Evolutionary conservation across 2,888 invertebrate species (phyloP).

Genomic region (Chironomus tentans): DNA sequence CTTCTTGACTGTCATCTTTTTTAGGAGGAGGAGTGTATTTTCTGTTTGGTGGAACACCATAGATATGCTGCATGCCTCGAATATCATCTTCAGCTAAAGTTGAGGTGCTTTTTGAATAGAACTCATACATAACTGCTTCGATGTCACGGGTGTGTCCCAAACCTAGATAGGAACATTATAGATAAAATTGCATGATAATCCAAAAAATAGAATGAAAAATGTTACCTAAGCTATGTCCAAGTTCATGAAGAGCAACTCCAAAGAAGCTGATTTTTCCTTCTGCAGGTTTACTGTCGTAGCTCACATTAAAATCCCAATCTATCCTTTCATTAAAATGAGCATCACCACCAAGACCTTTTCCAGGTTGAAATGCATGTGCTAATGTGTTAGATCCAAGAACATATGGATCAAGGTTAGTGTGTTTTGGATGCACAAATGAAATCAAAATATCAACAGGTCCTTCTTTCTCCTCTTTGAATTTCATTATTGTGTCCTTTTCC

Average conservation of each 20-base stretch:
- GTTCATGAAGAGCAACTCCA: conserved; percentile 3
- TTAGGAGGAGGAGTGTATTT: background rate
- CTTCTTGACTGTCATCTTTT: background rate
- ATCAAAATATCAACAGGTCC: background rate
- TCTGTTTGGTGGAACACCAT: conserved; percentile 8
- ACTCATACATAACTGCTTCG: background rate
- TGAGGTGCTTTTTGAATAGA: background rate
- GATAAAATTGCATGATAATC: no score
- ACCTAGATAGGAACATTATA: background rate
- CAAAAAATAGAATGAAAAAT: no score
- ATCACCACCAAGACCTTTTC: background rate
- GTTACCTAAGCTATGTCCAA: conserved; percentile 2
- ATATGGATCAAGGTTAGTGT: background rate
- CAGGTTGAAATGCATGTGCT: conserved; percentile 19
- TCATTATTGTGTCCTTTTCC: background rate
- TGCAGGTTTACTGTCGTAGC: background rate
- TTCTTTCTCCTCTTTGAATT: background rate
- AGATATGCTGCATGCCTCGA: conserved; percentile 15
- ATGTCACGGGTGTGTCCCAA: background rate
- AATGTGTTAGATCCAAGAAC: background rate
- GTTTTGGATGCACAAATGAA: background rate
- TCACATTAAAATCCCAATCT: conserved; percentile 12
- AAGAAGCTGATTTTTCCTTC: background rate
- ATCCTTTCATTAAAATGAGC: background rate
- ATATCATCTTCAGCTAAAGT: conserved; percentile 2